These are phyloP conservation scores for Lineus longissimus DNA, from an alignment of 1,140 invertebrate genomes.

Conservation along the genomic window DNA sequence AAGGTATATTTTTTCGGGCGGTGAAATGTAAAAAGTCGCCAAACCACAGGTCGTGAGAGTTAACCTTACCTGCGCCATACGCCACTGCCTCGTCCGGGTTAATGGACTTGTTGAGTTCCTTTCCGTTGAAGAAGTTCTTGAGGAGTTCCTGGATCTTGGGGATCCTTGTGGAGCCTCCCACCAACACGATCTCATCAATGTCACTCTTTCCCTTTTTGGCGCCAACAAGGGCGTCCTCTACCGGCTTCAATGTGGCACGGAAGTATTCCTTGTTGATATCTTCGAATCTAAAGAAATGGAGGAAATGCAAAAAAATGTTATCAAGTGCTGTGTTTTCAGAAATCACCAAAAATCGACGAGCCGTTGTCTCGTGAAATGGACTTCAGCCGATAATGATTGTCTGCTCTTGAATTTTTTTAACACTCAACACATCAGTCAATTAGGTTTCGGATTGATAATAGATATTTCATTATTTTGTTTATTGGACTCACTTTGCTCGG, in stretches of 20 bases:
- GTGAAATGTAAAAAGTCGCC: background rate
- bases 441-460: no score
- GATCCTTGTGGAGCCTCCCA: conserved; percentile 62
- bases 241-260: conserved; percentile 46
- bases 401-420: no score
- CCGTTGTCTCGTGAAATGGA: no score
- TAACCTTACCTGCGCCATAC: conserved; percentile 50
- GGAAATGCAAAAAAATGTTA: conserved; percentile 57
- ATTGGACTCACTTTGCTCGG: background rate
- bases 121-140: conserved; percentile 49
- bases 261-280: conserved; percentile 41
- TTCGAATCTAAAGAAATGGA: conserved; percentile 30
- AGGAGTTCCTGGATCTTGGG: conserved; percentile 61
- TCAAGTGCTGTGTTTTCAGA: conserved; percentile 56
- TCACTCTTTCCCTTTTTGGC: conserved; percentile 41
- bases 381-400: no score
- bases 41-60: background rate
- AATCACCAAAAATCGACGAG: no score
- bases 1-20: background rate
- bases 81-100: conserved; percentile 59
- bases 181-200: conserved; percentile 61
- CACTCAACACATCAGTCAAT: no score
- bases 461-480: no score
- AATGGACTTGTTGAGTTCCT: conserved; percentile 44
- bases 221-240: conserved; percentile 44